Percentiles rank a stretch among this genome's conserved stretches.
These are phyloP conservation scores for Mus musculus DNA, from an alignment of 2,113 vertebrate species.

Conservation along the genomic window GRCm39 chr13:26231001-26231500, in stretches of 20 bases:
- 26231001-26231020: background rate
- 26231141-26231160: background rate
- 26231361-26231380: background rate
- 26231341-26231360: background rate
- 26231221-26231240: background rate
- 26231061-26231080: background rate
- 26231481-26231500: background rate
- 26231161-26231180: background rate
- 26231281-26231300: background rate
- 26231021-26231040: background rate
- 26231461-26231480: background rate
- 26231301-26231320: background rate
- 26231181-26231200: fast-evolving
- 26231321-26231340: background rate
- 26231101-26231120: background rate
- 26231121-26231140: too few species aligned
- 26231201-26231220: background rate
- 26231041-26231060: background rate
- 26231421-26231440: background rate
- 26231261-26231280: background rate
- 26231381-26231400: background rate
- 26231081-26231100: background rate
- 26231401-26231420: background rate
- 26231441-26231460: background rate
- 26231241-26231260: background rate